phyloP scores from a whole-genome alignment of 1,140 invertebrate genomes.

The Caligus rogercresseyi region DNA sequence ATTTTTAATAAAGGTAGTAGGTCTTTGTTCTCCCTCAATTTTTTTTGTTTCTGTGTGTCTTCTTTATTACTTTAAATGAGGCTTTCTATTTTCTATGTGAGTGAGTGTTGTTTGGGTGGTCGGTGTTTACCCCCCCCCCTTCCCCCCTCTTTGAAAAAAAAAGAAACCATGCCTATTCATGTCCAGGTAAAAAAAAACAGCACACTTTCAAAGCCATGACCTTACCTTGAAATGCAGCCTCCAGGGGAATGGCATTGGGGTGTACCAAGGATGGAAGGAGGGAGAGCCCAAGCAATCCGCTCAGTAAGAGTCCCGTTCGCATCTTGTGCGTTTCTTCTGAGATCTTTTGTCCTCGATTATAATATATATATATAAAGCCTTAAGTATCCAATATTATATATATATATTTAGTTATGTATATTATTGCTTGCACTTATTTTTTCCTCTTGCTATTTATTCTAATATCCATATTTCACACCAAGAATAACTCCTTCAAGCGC shows the following conservation, averaged over 20 bases:
- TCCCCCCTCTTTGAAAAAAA: too few relatives aligned
- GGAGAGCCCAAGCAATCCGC: neutral
- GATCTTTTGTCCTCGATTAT: too few relatives aligned
- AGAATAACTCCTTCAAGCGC: too few relatives aligned
- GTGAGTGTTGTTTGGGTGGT: neutral
- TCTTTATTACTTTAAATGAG: neutral
- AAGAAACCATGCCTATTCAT: too few relatives aligned
- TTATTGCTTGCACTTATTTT: neutral
- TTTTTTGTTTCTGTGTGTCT: too few relatives aligned
- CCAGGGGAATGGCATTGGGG: slow-evolving; percentile 15
- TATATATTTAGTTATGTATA: neutral
- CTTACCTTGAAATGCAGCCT: slow-evolving; percentile 19
- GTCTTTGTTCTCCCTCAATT: too few relatives aligned
- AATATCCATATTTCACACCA: neutral
- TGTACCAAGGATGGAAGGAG: neutral
- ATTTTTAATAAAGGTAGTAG: too few relatives aligned
- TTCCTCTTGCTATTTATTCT: neutral
- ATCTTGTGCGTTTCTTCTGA: neutral
- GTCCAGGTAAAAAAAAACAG: neutral
- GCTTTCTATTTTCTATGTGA: neutral
- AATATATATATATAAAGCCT: too few relatives aligned
- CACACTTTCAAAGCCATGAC: slow-evolving; percentile 8
- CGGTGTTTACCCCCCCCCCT: neutral
- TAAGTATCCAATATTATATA: neutral
- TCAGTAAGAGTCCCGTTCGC: neutral